Base-by-base conservation (phyloP, 2,113 vertebrate species). In the Dissostichus mawsoni region DNA sequence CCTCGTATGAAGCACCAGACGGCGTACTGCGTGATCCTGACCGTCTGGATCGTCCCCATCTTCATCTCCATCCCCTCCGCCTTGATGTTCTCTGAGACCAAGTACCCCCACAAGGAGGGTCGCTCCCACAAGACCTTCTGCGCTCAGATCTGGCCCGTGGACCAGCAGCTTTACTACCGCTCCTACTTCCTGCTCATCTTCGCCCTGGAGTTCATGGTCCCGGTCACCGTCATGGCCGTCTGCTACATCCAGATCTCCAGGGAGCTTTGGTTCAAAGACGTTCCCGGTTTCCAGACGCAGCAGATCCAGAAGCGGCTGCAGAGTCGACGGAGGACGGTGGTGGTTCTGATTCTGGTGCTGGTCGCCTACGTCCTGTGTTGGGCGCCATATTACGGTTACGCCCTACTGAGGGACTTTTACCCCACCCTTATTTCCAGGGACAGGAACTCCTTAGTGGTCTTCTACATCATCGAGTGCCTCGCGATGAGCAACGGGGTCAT, bases 401-500 rank as follows among this genome's bases (percentile, higher is more conserved):
- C 96, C 5, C 94, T 99, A 10, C 92, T 98, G 76, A 94, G 97
- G 0, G 98, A 99, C 92, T 99, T 99, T 83, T 96, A 97, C 90
- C 97, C 98, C 4, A 90, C 95, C 0, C 85, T 99, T 53, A 95
- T 99, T 20, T 95, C 97, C 10, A 95, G 96, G 48, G 95, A 96
- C 81, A 96, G 95, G 80, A 96, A 99, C 93, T 98, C 96, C 16
- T 95, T 99, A 29, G 96, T 97, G 0, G 97, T 94, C 20, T 99
- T 97, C 90, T 99, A 99, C 76, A 91, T 97, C 11, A 96, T 98
- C 0, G 96, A 99, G 90, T 98, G 98, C 90, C 95, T 99, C 0
- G 97, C 98, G 82, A 99, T 99, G 98, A 97, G 97, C 89, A 99
- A 99, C 81, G 97, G 96, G 76, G 92, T 99, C 93, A 97, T 99